A percentile compares a stretch with the other conserved stretches of the same genome.
Evolutionary conservation across 2,888 invertebrate species (phyloP).

Genomic region (Dolomedes plantarius): DNA sequence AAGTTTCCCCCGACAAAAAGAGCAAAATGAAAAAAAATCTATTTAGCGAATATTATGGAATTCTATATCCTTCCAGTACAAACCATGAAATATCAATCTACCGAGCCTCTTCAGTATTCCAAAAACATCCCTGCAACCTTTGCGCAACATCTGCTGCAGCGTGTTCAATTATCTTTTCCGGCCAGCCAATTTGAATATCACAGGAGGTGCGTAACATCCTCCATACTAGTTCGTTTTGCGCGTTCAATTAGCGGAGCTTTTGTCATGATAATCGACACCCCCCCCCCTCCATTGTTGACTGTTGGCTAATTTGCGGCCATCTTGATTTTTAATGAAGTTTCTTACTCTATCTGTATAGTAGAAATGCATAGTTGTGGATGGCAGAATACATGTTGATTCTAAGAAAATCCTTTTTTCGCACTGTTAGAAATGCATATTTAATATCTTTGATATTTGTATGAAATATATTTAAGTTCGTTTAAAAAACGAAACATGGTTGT

Average conservation of each 20-base stretch:
- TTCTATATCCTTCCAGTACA: no score
- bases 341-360: not conserved
- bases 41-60: no score
- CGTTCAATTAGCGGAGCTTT: slow-evolving; percentile 58
- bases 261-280: slow-evolving; percentile 54
- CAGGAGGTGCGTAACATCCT: not conserved
- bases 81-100: no score
- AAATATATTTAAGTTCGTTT: no score
- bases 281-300: slow-evolving; percentile 48
- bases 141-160: not conserved
- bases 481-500: no score
- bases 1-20: no score
- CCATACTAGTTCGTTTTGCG: slow-evolving; percentile 29
- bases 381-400: not conserved
- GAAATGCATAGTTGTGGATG: not conserved
- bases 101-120: not conserved
- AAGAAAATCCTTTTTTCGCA: not conserved
- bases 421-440: no score
- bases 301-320: slow-evolving; percentile 3
- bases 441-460: no score
- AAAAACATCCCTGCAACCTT: not conserved
- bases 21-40: no score
- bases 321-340: slow-evolving; percentile 3
- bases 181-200: slow-evolving; percentile 5
- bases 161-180: slow-evolving; percentile 1